These are phyloP conservation scores for Cyprinodon brontotheroides DNA, from an alignment of 2,113 vertebrate species.

Conservation along the genomic window DNA sequence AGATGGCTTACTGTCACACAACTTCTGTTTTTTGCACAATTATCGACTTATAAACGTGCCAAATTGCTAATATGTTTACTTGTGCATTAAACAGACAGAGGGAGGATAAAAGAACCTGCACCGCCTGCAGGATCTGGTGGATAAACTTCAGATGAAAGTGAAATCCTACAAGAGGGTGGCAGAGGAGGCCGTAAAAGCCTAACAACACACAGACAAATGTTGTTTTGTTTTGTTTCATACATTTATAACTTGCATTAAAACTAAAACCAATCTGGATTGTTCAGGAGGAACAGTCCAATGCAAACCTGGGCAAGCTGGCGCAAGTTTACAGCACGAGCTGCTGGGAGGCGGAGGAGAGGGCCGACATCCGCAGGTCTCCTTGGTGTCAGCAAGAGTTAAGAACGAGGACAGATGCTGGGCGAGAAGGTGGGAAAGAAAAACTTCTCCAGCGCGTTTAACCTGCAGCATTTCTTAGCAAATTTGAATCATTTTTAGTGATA, in stretches of 20 bases:
- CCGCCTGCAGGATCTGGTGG: slow-evolving; percentile 81
- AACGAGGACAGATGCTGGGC: slow-evolving; percentile 58
- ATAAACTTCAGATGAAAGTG: slow-evolving; percentile 83
- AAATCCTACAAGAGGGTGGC: slow-evolving; percentile 80
- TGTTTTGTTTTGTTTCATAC: not conserved
- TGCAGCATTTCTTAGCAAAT: not conserved
- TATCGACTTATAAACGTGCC: no score
- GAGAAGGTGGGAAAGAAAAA: slow-evolving; percentile 66
- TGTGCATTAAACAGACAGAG: slow-evolving; percentile 63
- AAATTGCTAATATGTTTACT: not conserved
- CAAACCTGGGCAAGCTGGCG: slow-evolving; percentile 75
- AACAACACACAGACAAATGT: not conserved
- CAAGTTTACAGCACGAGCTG: slow-evolving; percentile 83
- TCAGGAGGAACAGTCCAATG: slow-evolving; percentile 75
- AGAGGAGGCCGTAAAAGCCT: slow-evolving; percentile 80
- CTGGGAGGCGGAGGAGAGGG: slow-evolving; percentile 83
- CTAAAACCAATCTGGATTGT: not conserved
- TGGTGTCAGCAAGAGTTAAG: no score
- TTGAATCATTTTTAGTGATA: not conserved
- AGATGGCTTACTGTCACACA: slow-evolving; percentile 2
- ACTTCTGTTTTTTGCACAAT: not conserved
- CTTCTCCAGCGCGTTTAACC: not conserved
- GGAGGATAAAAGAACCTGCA: slow-evolving; percentile 79
- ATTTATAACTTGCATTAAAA: not conserved
- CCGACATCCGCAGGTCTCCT: slow-evolving; percentile 79